A percentile compares a stretch with the other conserved stretches of the same genome.
Evolutionary conservation across 1,140 invertebrate genomes (phyloP).

Genomic region (Melitaea cinxia): DNA sequence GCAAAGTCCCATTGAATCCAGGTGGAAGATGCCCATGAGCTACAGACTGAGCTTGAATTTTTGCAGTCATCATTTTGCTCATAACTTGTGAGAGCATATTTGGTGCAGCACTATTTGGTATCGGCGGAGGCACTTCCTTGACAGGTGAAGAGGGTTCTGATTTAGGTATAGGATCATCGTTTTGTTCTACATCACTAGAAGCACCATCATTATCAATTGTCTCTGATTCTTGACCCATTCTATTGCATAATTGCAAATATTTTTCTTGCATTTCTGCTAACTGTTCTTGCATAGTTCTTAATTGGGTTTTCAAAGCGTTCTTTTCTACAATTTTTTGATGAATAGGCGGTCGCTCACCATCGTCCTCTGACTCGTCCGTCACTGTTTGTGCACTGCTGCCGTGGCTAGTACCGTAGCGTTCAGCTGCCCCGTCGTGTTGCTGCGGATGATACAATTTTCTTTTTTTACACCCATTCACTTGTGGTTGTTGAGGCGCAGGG

Average conservation of each 20-base stretch:
- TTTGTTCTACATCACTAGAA: slow-evolving; percentile 85
- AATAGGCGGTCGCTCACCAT: slow-evolving; percentile 88
- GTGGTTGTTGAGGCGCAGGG: slow-evolving; percentile 86
- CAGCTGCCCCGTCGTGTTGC: slow-evolving; percentile 90
- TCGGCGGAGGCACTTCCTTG: slow-evolving; percentile 82
- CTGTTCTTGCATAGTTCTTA: slow-evolving; percentile 93
- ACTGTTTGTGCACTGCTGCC: slow-evolving; percentile 79
- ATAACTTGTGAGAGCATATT: slow-evolving; percentile 86
- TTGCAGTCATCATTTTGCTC: slow-evolving; percentile 86
- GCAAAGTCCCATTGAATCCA: slow-evolving; percentile 81
- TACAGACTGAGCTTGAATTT: slow-evolving; percentile 83
- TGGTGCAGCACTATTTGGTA: slow-evolving; percentile 77
- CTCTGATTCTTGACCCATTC: slow-evolving; percentile 91
- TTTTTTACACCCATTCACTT: slow-evolving; percentile 96
- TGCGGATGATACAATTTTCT: slow-evolving; percentile 98
- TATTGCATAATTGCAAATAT: slow-evolving; percentile 92
- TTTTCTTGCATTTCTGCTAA: slow-evolving; percentile 95
- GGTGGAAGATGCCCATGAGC: slow-evolving; percentile 80
- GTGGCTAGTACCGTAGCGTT: slow-evolving; percentile 84
- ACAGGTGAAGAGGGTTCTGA: slow-evolving; percentile 83
- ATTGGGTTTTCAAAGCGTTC: slow-evolving; percentile 91
- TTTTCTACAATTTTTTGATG: slow-evolving; percentile 92
- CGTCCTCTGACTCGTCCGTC: slow-evolving; percentile 88
- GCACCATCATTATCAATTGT: slow-evolving; percentile 88
- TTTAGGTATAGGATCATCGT: slow-evolving; percentile 79